Evolutionary conservation across 2,113 vertebrate species (phyloP), one percentile per base, ranked within the genome.

Genomic region (Cygnus buccinator): DNA sequence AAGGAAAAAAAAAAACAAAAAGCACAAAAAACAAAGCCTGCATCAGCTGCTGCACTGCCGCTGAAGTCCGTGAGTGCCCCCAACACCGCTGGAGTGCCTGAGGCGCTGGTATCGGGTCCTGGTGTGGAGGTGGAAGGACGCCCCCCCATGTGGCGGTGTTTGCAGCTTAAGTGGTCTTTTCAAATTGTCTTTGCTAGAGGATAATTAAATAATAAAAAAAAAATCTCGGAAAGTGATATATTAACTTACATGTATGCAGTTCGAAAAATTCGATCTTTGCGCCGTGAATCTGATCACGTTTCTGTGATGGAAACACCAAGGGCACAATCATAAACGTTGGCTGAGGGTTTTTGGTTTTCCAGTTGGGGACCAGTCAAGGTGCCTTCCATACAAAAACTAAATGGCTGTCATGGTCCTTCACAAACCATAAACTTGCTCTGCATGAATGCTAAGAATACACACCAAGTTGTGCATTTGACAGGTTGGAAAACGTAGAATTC

Each of bases 41-140:
- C 46, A 11, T 22, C 46, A 48, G 46, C 46, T 48, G 46, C 20
- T 48, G 46, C 46, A 6, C 10, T 11, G 46, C 46, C 20, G 20
- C 46, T 48, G 46, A 48, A 9, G 46, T 48, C 46, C 46, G 20
- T 6, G 46, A 3, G 46, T 9, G 58, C n/a, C n/a, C 33, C 58
- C 58, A 35, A n/a, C 58, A 13, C 52, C 25, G 52, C 52, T 2
- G 5, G 10, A 21, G 46, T 48, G 46, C 46, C 46, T 48, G 46
- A 48, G 46, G 46, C 46, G 22, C 46, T 48, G 46, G 46, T 46
- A 46, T 46, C 46, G 19, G 46, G 46, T 21, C 10, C 5, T 3
- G 6, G 3, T 4, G 4, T 7, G 35, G 10, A 4, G 35, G 15
- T 3, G 3, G 26, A 22, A 41, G 48, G 19, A n/a, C 0, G 7